Base-by-base conservation (phyloP, 2,797 vertebrate species). In the Toxotes lorentzi region DNA sequence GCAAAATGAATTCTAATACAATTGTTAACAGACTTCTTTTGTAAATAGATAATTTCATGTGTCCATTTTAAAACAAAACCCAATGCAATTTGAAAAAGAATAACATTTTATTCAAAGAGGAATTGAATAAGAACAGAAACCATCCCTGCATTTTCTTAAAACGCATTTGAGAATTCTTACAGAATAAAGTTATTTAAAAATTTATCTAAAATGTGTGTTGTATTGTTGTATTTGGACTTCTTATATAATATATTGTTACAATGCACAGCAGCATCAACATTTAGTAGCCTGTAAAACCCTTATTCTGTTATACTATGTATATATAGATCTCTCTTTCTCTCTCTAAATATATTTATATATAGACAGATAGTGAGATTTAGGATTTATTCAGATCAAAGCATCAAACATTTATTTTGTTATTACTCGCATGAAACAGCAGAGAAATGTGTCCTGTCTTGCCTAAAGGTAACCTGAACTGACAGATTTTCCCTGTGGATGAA, bases 171-270 rank as follows among this genome's bases (percentile, higher is more conserved):
- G 88, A 94, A 92, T 94, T 91, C 87, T 91, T 92, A 93, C 89
- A 86, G 81, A 95, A 95, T 95, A 95, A 95, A 95, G 85, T 89
- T 93, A 94, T 95, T 94, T 94, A 93, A 94, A 93, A 94, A 93
- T 81, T 24, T 88, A 76, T 73, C 11, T 64, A 27, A 84, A 83
- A 65, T n/a, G 14, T 67, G 27, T 66, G 34, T 70, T 73, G 9
- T 76, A 3, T 79, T 82, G 10, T 66, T 1, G 48, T 53, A 48
- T 57, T 41, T 47, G 10, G 8, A 23, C 9, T 17, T 41, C 1
- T 35, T 40, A 12, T 16, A 27, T 41, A 5, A 40, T 51, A 62
- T 7, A 23, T 57, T 1, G 17, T 32, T 32, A 38, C 41, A 23
- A 8, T 54, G n/a, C 19, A 27, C 51, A 30, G 13, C 12, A 54